Percentiles rank a stretch among this genome's conserved stretches.
phyloP scores from a whole-genome alignment of 2,113 vertebrate genomes.

The Cervus canadensis region DNA sequence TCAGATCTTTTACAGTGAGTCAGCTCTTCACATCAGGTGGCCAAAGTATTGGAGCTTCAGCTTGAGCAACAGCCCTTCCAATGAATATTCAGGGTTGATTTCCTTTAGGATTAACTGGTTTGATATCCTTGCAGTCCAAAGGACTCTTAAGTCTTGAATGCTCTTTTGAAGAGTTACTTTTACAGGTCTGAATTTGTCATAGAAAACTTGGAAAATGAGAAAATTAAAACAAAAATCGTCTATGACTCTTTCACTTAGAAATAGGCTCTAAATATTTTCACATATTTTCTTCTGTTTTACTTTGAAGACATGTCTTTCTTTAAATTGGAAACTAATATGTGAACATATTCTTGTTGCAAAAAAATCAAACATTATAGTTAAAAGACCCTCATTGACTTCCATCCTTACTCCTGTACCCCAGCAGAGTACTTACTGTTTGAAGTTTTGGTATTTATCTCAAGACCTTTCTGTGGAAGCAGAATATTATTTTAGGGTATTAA shows the following conservation, averaged over 20 bases:
- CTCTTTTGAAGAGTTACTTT: neutral
- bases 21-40: neutral
- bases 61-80: neutral
- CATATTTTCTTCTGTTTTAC: neutral
- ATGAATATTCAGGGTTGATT: neutral
- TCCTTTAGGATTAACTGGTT: neutral
- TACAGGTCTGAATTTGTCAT: neutral
- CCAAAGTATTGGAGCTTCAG: neutral
- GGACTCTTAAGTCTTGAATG: neutral
- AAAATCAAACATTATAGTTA: neutral
- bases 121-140: neutral
- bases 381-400: neutral
- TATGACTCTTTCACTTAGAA: neutral
- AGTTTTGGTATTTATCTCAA: neutral
- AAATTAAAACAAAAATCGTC: neutral
- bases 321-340: neutral
- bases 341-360: neutral
- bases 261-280: neutral
- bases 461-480: neutral
- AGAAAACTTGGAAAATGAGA: neutral
- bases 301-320: neutral
- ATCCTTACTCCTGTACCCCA: neutral
- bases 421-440: neutral
- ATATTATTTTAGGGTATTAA: neutral
- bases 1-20: neutral